Conservation (phyloP, 2,888 invertebrate genomes). For the Eilema caniola region DNA sequence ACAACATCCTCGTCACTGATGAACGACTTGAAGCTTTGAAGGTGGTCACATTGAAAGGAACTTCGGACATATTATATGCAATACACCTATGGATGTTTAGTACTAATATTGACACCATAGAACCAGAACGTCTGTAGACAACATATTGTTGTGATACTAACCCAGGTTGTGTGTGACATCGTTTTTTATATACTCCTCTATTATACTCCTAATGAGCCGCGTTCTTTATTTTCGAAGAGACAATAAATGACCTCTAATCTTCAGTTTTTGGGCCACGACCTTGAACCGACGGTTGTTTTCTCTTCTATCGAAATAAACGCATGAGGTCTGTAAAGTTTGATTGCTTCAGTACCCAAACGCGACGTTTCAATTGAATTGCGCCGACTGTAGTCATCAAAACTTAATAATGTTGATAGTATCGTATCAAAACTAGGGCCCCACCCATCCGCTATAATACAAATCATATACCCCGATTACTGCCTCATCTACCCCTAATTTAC, state of each 20-base stretch:
- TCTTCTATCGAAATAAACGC: constrained; percentile 2
- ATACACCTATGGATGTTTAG: too few relatives aligned
- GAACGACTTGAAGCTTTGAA: background rate
- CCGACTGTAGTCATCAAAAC: background rate
- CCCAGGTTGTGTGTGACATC: background rate
- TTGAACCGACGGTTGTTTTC: background rate
- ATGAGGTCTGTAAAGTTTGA: background rate
- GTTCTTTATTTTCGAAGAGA: background rate
- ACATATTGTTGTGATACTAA: background rate
- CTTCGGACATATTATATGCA: too few relatives aligned
- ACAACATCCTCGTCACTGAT: background rate
- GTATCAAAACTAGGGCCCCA: too few relatives aligned
- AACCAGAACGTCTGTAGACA: background rate
- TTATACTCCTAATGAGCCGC: background rate
- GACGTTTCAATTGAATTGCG: background rate
- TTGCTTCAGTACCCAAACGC: background rate
- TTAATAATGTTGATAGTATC: background rate
- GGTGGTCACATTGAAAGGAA: background rate
- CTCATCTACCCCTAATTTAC: too few relatives aligned
- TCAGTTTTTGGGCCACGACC: background rate
- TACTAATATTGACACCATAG: background rate
- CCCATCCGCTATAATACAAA: too few relatives aligned
- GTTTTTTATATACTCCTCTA: constrained; percentile 1
- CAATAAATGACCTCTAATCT: background rate
- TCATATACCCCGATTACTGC: too few relatives aligned